phyloP scores from a whole-genome alignment of 2,113 vertebrate species.

The Phoxinus phoxinus region DNA sequence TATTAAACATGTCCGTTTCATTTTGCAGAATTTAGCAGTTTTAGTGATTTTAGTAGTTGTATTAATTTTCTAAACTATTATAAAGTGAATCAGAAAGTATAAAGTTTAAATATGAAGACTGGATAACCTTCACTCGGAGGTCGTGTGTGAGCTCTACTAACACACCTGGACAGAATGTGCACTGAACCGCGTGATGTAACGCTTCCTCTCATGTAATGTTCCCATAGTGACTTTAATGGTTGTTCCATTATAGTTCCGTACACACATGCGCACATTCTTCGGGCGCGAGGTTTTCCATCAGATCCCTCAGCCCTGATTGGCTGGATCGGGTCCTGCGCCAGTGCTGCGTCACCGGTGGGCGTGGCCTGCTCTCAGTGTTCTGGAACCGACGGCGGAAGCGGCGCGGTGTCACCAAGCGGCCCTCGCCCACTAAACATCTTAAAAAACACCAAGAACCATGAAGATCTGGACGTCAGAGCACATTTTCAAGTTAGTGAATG shows the following conservation, averaged over 20 bases:
- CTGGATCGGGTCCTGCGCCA: not conserved
- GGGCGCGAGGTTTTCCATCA: not conserved
- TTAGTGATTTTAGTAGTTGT: no score
- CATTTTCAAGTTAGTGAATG: constrained; percentile 75
- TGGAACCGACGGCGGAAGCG: constrained; percentile 22
- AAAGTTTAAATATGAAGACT: no score
- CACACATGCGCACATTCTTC: not conserved
- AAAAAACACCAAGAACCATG: constrained; percentile 61
- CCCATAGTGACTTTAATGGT: not conserved
- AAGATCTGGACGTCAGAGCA: constrained; percentile 82
- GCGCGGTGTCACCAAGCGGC: not conserved
- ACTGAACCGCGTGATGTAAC: not conserved
- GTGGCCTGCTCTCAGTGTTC: not conserved
- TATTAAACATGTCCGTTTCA: no score
- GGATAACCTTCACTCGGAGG: not conserved
- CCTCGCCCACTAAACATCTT: not conserved
- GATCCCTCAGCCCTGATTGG: not conserved
- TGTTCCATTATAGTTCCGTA: not conserved
- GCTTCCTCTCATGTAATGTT: not conserved
- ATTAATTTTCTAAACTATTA: no score
- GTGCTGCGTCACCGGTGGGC: constrained; percentile 2
- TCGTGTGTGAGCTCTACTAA: not conserved
- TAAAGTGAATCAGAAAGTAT: no score
- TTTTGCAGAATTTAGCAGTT: no score
- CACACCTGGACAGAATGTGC: not conserved